phyloP scores from a whole-genome alignment of 2,113 vertebrate species.

The Ginglymostoma cirratum region DNA sequence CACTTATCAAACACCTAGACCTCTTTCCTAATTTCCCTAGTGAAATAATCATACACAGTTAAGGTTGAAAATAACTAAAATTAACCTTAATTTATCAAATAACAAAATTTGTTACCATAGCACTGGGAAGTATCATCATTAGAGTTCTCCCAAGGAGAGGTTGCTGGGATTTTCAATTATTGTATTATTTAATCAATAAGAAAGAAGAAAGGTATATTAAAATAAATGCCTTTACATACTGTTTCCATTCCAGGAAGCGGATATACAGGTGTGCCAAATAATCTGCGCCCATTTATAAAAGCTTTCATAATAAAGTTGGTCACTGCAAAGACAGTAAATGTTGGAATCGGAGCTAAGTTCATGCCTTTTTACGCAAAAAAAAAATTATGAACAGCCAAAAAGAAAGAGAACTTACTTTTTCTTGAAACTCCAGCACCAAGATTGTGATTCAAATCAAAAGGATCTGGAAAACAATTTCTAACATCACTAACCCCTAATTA shows the following conservation, averaged over 20 bases:
- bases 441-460: constrained; percentile 98
- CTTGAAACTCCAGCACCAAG: constrained; percentile 96
- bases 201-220: neutral
- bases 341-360: constrained; percentile 39
- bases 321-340: constrained; percentile 65
- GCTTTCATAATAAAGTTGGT: constrained; percentile 99
- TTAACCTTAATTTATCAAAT: neutral
- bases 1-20: neutral
- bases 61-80: neutral
- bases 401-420: constrained; percentile 75
- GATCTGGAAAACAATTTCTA: constrained; percentile 62
- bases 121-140: neutral
- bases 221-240: constrained; percentile 57
- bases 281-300: constrained; percentile 92
- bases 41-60: neutral
- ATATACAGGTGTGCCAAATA: constrained; percentile 90
- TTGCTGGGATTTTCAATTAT: neutral
- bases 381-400: neutral
- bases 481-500: neutral
- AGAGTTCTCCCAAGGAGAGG: neutral
- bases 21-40: neutral
- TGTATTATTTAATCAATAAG: neutral
- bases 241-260: constrained; percentile 79
- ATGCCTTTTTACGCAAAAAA: constrained; percentile 20
- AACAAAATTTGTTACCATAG: neutral